These are phyloP conservation scores for Drosophila sulfurigaster DNA, from an alignment of 1,140 invertebrate genomes.

Conservation along the genomic window DNA sequence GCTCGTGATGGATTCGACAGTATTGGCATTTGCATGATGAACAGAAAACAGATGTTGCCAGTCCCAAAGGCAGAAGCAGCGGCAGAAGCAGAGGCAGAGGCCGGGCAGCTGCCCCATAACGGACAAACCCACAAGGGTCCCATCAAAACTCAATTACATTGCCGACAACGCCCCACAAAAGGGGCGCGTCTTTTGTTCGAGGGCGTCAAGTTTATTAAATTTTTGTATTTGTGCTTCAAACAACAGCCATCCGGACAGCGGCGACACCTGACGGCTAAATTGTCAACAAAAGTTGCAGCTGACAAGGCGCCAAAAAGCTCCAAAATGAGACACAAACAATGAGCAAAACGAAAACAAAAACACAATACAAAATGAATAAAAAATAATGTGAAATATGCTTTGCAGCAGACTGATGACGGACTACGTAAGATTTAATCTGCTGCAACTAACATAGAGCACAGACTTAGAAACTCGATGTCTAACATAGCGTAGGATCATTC, in stretches of 20 bases:
- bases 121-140: slow-evolving; percentile 31
- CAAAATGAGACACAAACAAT: slow-evolving; percentile 22
- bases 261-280: slow-evolving; percentile 65
- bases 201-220: slow-evolving; percentile 64
- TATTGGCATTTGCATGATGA: slow-evolving; percentile 56
- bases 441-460: no score
- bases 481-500: no score
- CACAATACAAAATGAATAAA: not conserved
- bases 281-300: slow-evolving; percentile 66
- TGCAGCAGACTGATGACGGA: not conserved
- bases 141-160: slow-evolving; percentile 72
- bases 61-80: not conserved
- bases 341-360: not conserved
- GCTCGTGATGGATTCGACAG: slow-evolving; percentile 9
- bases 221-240: slow-evolving; percentile 54
- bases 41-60: slow-evolving; percentile 47
- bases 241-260: not conserved
- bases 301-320: slow-evolving; percentile 54
- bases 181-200: no score
- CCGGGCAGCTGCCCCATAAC: slow-evolving; percentile 24
- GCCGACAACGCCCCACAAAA: not conserved
- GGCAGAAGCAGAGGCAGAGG: not conserved
- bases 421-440: no score
- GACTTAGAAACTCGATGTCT: no score
- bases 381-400: not conserved